A percentile compares a stretch with the other conserved stretches of the same genome.
phyloP scores from a whole-genome alignment of 1,140 invertebrate genomes.

The Acyrthosiphon pisum region DNA sequence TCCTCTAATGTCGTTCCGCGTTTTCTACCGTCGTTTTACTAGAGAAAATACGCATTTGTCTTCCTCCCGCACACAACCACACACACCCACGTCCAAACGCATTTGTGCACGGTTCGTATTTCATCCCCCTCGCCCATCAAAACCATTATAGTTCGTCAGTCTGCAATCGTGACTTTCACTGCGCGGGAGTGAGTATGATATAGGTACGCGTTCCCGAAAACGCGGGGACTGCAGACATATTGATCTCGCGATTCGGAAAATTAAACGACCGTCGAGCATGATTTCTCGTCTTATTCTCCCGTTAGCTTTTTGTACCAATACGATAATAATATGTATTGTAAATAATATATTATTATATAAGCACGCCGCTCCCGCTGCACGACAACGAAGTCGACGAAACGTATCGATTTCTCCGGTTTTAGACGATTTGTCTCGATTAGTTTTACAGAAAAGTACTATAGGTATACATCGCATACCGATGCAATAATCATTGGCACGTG shows the following conservation, averaged over 20 bases:
- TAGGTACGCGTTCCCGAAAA: neutral
- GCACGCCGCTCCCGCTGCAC: neutral
- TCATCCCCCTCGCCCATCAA: neutral
- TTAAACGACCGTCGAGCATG: neutral
- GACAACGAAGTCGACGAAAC: neutral
- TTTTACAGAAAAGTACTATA: too few species aligned
- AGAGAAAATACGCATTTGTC: neutral
- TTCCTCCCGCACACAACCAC: neutral
- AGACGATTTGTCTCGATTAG: neutral
- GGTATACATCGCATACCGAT: neutral
- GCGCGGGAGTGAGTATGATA: neutral
- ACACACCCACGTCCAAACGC: neutral
- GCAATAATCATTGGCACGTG: neutral
- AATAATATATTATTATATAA: neutral
- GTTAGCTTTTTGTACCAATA: neutral
- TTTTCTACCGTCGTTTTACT: neutral
- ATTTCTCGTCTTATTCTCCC: neutral
- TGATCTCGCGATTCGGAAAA: neutral
- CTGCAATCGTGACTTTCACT: neutral
- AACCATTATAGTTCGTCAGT: neutral
- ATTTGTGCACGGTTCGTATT: neutral
- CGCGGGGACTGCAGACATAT: neutral
- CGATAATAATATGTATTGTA: neutral
- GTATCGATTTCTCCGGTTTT: neutral
- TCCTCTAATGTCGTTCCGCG: too few species aligned